Evolutionary conservation across 2,797 vertebrate species (phyloP).

Genomic region (Brotula barbata): DNA sequence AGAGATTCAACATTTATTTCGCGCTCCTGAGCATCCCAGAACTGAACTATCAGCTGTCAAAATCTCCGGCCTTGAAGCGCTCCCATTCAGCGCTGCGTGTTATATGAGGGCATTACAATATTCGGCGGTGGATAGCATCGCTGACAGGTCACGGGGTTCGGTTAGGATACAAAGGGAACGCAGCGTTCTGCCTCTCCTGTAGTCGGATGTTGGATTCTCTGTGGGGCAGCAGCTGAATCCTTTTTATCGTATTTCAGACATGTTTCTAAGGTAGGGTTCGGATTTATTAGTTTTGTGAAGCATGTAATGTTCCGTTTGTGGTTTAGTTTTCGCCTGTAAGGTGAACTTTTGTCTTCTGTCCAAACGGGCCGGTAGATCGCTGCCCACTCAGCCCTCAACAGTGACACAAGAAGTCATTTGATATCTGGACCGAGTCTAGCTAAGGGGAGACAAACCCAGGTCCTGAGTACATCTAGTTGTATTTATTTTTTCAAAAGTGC

Average conservation of each 20-base stretch:
- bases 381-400: too few species aligned
- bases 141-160: constrained; percentile 6
- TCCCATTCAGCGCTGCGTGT: constrained; percentile 11
- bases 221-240: constrained; percentile 1
- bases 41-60: constrained; percentile 39
- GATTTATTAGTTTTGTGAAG: too few species aligned
- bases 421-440: too few species aligned
- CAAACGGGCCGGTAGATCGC: too few species aligned
- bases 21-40: constrained; percentile 16
- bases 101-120: neutral
- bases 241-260: constrained; percentile 1
- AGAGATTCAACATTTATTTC: neutral
- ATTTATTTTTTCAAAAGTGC: too few species aligned
- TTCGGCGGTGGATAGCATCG: constrained; percentile 8
- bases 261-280: too few species aligned
- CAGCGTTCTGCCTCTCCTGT: constrained; percentile 7
- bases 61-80: constrained; percentile 9
- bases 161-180: neutral
- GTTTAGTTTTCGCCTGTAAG: too few species aligned
- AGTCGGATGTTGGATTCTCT: constrained; percentile 18
- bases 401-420: too few species aligned
- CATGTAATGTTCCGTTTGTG: too few species aligned
- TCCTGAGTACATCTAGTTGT: too few species aligned
- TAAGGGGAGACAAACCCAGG: too few species aligned
- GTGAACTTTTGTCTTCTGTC: too few species aligned